Conservation (phyloP, 2,888 invertebrate genomes). For the Tillus elongatus region DNA sequence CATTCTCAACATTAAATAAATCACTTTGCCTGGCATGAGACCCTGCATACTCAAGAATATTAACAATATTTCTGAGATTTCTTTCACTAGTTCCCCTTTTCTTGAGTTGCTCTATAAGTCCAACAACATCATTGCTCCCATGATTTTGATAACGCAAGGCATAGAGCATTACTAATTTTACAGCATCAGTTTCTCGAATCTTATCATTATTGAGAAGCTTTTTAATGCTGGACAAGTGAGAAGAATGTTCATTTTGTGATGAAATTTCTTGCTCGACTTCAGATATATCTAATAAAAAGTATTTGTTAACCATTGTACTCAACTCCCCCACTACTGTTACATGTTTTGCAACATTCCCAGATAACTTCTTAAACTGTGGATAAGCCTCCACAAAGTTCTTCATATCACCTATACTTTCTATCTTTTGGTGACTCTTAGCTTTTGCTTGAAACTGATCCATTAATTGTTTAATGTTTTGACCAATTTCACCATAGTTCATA, state of each 20-base stretch:
- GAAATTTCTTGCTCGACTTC: constrained; percentile 90
- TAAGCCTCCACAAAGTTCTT: constrained; percentile 97
- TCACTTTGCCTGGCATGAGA: constrained; percentile 73
- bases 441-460: constrained; percentile 98
- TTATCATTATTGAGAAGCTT: constrained; percentile 63
- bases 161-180: constrained; percentile 84
- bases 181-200: constrained; percentile 68
- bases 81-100: constrained; percentile 62
- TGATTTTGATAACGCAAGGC: constrained; percentile 89
- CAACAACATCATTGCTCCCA: constrained; percentile 70
- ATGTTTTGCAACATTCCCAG: constrained; percentile 94
- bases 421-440: constrained; percentile 91
- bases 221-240: constrained; percentile 69
- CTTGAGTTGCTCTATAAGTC: constrained; percentile 65
- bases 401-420: constrained; percentile 98
- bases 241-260: constrained; percentile 75
- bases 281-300: constrained; percentile 79
- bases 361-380: constrained; percentile 95
- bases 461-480: constrained; percentile 88
- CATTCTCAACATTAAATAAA: constrained; percentile 71
- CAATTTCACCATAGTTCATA: constrained; percentile 97
- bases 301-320: constrained; percentile 69
- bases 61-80: constrained; percentile 49
- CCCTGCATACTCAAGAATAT: constrained; percentile 76
- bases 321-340: constrained; percentile 94